phyloP scores from a whole-genome alignment of 2,113 vertebrate genomes.

The Pantherophis guttatus region DNA sequence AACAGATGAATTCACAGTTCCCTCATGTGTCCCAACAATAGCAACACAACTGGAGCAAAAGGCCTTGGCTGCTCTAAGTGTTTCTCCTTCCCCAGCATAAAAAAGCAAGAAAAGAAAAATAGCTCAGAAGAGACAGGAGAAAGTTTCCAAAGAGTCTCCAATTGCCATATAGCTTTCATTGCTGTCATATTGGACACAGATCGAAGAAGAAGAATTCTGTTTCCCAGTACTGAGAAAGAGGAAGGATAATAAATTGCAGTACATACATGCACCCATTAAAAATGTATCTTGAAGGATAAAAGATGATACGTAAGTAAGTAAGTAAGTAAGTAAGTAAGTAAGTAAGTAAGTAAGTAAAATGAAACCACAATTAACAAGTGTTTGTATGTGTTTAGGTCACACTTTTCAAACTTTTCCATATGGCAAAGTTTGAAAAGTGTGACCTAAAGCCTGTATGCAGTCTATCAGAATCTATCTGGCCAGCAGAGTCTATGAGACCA shows the following conservation, averaged over 20 bases:
- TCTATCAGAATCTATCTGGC: background rate
- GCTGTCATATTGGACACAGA: background rate
- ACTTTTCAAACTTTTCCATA: too few species aligned
- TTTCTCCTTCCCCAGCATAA: background rate
- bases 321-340: background rate
- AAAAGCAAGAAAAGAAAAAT: background rate
- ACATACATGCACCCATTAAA: background rate
- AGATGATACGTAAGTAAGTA: background rate
- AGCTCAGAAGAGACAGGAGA: background rate
- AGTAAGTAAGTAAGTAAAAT: background rate
- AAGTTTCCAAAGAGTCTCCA: background rate
- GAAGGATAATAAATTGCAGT: background rate
- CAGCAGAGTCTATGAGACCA: background rate
- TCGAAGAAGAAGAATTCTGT: background rate
- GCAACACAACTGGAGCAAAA: background rate
- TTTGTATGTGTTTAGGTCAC: background rate
- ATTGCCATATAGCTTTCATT: background rate
- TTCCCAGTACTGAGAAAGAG: background rate
- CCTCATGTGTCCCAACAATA: background rate
- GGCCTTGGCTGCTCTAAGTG: background rate
- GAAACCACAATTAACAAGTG: background rate
- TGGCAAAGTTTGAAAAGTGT: background rate
- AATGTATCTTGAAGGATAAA: background rate
- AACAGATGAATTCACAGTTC: background rate
- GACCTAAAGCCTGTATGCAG: background rate